phyloP scores from a whole-genome alignment of 1,140 invertebrate species.

The Meloidogyne floridensis region DNA sequence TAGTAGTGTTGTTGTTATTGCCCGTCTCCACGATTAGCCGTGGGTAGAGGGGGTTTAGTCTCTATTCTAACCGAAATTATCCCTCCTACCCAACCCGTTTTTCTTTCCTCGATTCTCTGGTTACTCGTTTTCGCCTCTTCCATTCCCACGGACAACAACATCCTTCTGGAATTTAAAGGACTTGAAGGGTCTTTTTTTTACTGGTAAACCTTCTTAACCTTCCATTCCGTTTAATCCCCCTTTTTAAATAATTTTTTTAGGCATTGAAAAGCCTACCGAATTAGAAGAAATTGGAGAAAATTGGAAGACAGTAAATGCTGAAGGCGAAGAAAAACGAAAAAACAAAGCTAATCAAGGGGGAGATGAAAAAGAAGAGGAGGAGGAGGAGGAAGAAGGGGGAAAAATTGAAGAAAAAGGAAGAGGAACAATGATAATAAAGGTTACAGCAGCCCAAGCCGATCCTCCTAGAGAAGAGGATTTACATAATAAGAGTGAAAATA shows the following conservation, averaged over 20 bases:
- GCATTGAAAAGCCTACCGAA: not conserved
- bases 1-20: too few species aligned
- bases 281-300: not conserved
- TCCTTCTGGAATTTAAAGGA: too few species aligned
- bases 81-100: too few species aligned
- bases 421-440: not conserved
- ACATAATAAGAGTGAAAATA: not conserved
- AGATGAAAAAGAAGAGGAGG: constrained; percentile 1
- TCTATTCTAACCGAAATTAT: too few species aligned
- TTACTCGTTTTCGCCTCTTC: too few species aligned
- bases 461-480: not conserved
- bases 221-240: too few species aligned
- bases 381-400: constrained; percentile 30
- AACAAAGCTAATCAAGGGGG: not conserved
- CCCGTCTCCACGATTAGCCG: too few species aligned
- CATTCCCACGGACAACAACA: too few species aligned
- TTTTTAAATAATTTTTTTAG: not conserved
- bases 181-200: too few species aligned
- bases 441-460: not conserved
- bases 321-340: not conserved
- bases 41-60: too few species aligned
- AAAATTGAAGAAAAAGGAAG: constrained; percentile 10
- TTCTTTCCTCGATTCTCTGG: too few species aligned
- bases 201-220: too few species aligned
- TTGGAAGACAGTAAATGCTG: not conserved